Conservation (phyloP, 2,113 vertebrate species). For the Bucco capensis region DNA sequence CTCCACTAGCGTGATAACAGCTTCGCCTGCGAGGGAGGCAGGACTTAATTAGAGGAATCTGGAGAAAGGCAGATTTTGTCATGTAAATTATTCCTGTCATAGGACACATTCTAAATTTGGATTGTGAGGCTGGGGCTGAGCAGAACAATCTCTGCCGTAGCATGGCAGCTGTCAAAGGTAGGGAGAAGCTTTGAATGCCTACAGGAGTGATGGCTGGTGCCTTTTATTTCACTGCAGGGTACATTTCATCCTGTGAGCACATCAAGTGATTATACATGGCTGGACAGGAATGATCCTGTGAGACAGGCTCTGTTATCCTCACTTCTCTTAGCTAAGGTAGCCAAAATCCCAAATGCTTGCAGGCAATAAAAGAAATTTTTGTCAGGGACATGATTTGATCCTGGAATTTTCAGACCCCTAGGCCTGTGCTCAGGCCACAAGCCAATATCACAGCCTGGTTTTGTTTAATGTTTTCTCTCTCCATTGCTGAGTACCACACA, state of each 20-base stretch:
- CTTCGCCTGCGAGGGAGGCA: constrained; percentile 36
- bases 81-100: constrained; percentile 65
- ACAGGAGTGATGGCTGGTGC: constrained; percentile 36
- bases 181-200: constrained; percentile 45
- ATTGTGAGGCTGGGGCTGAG: constrained; percentile 49
- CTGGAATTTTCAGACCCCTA: constrained; percentile 28
- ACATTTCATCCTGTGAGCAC: constrained; percentile 28
- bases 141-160: constrained; percentile 48
- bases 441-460: constrained; percentile 29
- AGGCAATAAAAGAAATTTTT: constrained; percentile 30
- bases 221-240: constrained; percentile 34
- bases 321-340: constrained; percentile 10
- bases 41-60: constrained; percentile 56
- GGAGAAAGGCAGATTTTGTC: constrained; percentile 65
- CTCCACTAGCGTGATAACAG: not conserved
- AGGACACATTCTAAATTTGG: constrained; percentile 58
- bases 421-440: not conserved
- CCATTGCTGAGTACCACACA: not conserved
- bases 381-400: not conserved
- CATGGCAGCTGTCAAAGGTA: constrained; percentile 61
- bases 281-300: constrained; percentile 15
- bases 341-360: not conserved
- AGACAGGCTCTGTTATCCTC: not conserved
- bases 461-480: constrained; percentile 14
- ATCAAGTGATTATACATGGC: not conserved